Percentiles rank a stretch among this genome's conserved stretches.
phyloP scores from a whole-genome alignment of 2,113 vertebrate genomes.

The Notothenia rossii region DNA sequence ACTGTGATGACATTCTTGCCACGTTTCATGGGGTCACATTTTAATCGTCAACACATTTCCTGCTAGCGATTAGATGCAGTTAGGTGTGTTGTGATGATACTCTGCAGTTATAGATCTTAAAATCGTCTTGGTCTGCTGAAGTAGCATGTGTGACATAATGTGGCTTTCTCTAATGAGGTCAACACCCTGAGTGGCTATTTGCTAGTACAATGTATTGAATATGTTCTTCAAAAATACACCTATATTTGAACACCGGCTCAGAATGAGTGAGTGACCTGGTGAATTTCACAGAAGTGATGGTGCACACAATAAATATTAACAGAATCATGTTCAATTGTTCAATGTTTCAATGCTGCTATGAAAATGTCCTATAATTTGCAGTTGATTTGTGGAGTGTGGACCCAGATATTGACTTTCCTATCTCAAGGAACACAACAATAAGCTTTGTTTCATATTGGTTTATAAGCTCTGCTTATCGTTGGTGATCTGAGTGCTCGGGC shows the following conservation, averaged over 20 bases:
- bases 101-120: neutral
- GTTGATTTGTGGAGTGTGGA: conserved; percentile 9
- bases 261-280: conserved; percentile 2
- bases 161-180: conserved; percentile 18
- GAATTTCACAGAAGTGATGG: neutral
- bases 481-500: neutral
- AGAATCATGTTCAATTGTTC: neutral
- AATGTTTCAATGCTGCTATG: conserved; percentile 9
- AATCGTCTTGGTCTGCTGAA: conserved; percentile 17
- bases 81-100: conserved; percentile 1
- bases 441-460: conserved; percentile 21
- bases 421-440: neutral
- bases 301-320: neutral
- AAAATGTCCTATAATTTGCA: conserved; percentile 4
- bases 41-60: neutral
- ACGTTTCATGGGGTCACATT: neutral
- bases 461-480: neutral
- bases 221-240: conserved; percentile 11
- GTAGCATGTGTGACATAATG: conserved; percentile 4
- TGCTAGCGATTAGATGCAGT: neutral
- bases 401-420: conserved; percentile 31
- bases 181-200: neutral
- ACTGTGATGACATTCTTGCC: conserved; percentile 18
- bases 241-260: neutral
- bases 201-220: conserved; percentile 7